Percentiles rank a stretch among this genome's conserved stretches.
These are phyloP conservation scores for Elgaria multicarinata DNA, from an alignment of 2,113 vertebrate genomes.

Conservation along the genomic window DNA sequence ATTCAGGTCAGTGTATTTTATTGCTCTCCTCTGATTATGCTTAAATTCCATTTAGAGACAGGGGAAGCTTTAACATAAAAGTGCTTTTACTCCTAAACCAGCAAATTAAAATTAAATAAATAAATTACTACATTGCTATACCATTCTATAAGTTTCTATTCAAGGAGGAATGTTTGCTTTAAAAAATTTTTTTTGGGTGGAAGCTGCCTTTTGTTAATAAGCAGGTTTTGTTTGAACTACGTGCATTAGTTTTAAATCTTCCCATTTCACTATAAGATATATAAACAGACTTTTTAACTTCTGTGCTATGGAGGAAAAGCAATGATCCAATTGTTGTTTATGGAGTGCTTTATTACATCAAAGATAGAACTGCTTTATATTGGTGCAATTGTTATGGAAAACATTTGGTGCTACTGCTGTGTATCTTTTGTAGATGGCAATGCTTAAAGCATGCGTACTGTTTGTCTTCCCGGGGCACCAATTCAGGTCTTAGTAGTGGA, in stretches of 20 bases:
- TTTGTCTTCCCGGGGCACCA: neutral
- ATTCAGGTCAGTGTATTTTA: slow-evolving; percentile 97
- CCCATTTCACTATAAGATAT: slow-evolving; percentile 37
- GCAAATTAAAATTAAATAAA: neutral
- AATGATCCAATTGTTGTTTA: slow-evolving; percentile 21
- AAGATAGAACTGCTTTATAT: slow-evolving; percentile 31
- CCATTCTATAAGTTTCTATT: slow-evolving; percentile 30
- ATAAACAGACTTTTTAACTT: slow-evolving; percentile 48
- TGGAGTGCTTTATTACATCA: slow-evolving; percentile 28
- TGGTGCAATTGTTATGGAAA: slow-evolving; percentile 11
- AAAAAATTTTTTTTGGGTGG: slow-evolving; percentile 22
- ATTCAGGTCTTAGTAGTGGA: neutral
- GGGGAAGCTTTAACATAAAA: slow-evolving; percentile 67
- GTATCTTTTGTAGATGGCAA: neutral
- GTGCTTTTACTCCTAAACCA: slow-evolving; percentile 50
- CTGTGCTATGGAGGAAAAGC: slow-evolving; percentile 22
- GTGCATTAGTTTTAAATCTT: slow-evolving; percentile 36
- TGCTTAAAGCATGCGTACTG: neutral
- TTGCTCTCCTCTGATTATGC: slow-evolving; percentile 73
- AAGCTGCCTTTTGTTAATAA: slow-evolving; percentile 35
- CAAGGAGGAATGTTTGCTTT: slow-evolving; percentile 18
- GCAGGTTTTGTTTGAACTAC: slow-evolving; percentile 13
- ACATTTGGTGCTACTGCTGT: slow-evolving; percentile 12
- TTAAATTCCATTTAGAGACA: slow-evolving; percentile 68
- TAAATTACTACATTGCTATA: too few relatives aligned